These are phyloP conservation scores for Muscicapa comitata DNA, from an alignment of 2,797 vertebrate genomes.

Conservation along the genomic window DNA sequence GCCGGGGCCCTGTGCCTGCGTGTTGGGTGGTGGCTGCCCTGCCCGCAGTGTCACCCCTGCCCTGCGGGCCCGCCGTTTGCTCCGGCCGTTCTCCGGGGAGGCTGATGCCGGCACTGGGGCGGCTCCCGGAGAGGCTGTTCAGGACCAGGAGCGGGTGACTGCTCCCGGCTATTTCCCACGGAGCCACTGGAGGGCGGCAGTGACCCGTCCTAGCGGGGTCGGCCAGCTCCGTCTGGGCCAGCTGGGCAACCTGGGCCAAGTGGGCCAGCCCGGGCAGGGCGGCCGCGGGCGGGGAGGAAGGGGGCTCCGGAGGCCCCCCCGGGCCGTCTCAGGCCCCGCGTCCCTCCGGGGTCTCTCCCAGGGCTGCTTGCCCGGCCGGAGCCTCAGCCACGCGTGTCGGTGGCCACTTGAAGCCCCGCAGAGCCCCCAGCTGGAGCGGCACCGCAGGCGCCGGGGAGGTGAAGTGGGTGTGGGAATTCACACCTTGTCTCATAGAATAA, in stretches of 20 bases:
- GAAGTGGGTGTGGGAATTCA: not conserved
- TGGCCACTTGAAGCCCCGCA: not conserved
- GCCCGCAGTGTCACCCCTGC: fast-evolving
- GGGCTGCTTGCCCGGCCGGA: not conserved
- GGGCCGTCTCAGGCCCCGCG: not conserved
- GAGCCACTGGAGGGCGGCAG: constrained; percentile 49
- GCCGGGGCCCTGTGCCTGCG: fast-evolving
- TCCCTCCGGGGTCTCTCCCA: too few species aligned
- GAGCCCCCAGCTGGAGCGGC: not conserved
- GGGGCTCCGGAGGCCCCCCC: not conserved
- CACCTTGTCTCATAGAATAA: not conserved
- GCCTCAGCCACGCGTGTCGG: not conserved
- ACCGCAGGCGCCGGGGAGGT: fast-evolving
- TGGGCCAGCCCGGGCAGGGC: not conserved
- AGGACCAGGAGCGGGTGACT: not conserved
- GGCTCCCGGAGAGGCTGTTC: not conserved
- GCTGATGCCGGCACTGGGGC: not conserved
- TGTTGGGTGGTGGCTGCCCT: not conserved
- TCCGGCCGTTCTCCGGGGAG: fast-evolving
- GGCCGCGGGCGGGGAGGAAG: not conserved
- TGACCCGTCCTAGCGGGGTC: not conserved
- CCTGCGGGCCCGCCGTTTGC: not conserved
- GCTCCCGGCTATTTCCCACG: not conserved
- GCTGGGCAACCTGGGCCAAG: not conserved
- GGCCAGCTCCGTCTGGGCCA: fast-evolving